A percentile compares a stretch with the other conserved stretches of the same genome.
phyloP scores from a whole-genome alignment of 2,113 vertebrate species.

The Chaenocephalus aceratus region DNA sequence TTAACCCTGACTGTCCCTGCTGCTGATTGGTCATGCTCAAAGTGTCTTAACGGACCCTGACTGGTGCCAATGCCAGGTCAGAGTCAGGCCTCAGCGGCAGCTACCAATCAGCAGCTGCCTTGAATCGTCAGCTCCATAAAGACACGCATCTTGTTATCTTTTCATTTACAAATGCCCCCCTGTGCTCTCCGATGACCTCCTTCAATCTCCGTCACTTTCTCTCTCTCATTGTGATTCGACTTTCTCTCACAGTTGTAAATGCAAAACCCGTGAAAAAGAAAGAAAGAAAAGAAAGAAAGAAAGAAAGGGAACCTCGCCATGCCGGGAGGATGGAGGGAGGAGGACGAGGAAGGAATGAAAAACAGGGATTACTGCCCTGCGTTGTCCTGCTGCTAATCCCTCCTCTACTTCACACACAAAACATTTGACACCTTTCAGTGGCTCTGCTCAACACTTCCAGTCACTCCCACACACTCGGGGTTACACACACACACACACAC shows the following conservation, averaged over 20 bases:
- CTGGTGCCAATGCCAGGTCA: neutral
- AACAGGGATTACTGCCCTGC: conserved; percentile 64
- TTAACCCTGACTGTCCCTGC: neutral
- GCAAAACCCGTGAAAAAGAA: neutral
- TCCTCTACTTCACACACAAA: conserved; percentile 63
- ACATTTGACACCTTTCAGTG: conserved; percentile 76
- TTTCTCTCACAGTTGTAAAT: conserved; percentile 53
- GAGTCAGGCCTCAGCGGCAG: neutral
- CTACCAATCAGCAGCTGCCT: neutral
- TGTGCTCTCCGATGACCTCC: conserved; percentile 1
- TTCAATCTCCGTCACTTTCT: conserved; percentile 9
- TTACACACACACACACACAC: conserved; percentile 12
- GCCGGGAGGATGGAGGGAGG: conserved; percentile 9
- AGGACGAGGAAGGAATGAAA: conserved; percentile 45
- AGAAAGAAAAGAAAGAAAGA: conserved; percentile 6
- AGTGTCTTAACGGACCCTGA: neutral
- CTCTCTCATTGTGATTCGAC: conserved; percentile 18
- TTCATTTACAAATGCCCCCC: conserved; percentile 3
- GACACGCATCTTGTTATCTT: neutral
- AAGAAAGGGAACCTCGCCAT: conserved; percentile 9
- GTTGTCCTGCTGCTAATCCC: conserved; percentile 72
- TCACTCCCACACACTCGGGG: conserved; percentile 53
- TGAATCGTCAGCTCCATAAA: neutral
- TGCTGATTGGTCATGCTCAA: conserved; percentile 11
- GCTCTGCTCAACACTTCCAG: conserved; percentile 45